Base-by-base conservation (phyloP, 2,888 invertebrate genomes). In the Spisula subtruncata region DNA sequence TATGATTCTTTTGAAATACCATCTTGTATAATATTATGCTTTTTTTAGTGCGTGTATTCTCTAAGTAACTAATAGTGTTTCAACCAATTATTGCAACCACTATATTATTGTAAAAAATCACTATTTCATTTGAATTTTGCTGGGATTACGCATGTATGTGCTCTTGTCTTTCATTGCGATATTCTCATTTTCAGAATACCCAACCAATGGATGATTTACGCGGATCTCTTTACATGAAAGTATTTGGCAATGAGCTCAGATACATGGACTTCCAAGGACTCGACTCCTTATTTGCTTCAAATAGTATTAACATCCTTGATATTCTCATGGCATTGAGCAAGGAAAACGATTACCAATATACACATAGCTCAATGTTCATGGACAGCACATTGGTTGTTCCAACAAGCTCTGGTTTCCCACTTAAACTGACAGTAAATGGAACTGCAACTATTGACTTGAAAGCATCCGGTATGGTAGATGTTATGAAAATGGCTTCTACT, bases 301-400 rank as follows among this genome's bases (percentile, higher is more conserved):
- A 93, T 60, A 88, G 91, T 51, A 89, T 92, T 71, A 95, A 93
- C 85, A 83, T 94, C 80, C 86, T 94, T 8, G 94, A 94, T 25
- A 83, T 94, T 46, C 79, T 94, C 32, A 93, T 92, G 86, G 92
- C 91, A 48, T 85, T 95, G 51, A 89, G 94, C 18, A 94, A 95
- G 71, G 93, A 95, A n/a, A 92, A 93, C 14, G 94, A 95, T 20
- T 94, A 94, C 82, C 90, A 93, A 48, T 94, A 93, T 87, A 94
- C 93, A 48, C 98, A 98, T 96, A 98, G 98, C 0, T 97, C 98
- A 0, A 98, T 99, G 96, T 98, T 99, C 96, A 97, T 99, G 89
- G 99, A 99, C 97, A 98, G 98, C 10, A 98, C 98, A 29, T 98
- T 98, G 96, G 98, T 98, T 8, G 97, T 99, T 0, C 98, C 99